Evolutionary conservation across 2,113 vertebrate species (phyloP).

Genomic region (Grantiella picta): DNA sequence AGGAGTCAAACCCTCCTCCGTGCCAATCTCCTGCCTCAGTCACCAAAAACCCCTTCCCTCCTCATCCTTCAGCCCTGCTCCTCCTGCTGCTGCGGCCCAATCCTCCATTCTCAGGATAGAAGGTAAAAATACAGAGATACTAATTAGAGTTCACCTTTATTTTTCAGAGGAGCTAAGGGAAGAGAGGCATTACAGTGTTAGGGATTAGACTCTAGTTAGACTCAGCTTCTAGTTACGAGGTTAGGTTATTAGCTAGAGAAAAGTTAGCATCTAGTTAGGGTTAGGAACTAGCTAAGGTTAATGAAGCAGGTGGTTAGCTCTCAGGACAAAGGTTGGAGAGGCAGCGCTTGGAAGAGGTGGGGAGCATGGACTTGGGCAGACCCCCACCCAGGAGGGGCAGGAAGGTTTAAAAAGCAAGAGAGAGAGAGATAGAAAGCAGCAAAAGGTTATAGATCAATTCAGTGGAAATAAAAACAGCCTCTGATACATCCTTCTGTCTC

Average conservation of each 20-base stretch:
- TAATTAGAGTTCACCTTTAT: background rate
- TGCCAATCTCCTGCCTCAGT: background rate
- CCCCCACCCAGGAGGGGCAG: constrained; percentile 24
- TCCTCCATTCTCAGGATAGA: constrained; percentile 63
- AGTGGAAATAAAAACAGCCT: constrained; percentile 59
- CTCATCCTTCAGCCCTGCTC: background rate
- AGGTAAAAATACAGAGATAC: constrained; percentile 21
- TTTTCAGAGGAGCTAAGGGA: constrained; percentile 12
- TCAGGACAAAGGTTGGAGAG: constrained; percentile 38
- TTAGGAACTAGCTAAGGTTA: constrained; percentile 70
- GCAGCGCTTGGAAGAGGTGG: background rate
- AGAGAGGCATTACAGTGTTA: constrained; percentile 39
- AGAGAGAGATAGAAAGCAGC: constrained; percentile 44
- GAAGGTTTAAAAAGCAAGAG: constrained; percentile 29
- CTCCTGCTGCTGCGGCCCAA: background rate
- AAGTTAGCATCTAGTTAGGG: constrained; percentile 76
- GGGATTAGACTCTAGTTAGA: constrained; percentile 74
- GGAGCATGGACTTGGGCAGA: background rate
- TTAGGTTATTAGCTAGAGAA: constrained; percentile 65
- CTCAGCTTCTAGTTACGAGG: constrained; percentile 60
- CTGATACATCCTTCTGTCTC: constrained; percentile 55
- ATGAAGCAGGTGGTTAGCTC: constrained; percentile 78
- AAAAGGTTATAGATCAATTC: constrained; percentile 29
- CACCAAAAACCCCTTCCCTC: background rate
- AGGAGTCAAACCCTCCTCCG: background rate